phyloP scores from a whole-genome alignment of 2,888 invertebrate species.

The Platerodrilus igneus region DNA sequence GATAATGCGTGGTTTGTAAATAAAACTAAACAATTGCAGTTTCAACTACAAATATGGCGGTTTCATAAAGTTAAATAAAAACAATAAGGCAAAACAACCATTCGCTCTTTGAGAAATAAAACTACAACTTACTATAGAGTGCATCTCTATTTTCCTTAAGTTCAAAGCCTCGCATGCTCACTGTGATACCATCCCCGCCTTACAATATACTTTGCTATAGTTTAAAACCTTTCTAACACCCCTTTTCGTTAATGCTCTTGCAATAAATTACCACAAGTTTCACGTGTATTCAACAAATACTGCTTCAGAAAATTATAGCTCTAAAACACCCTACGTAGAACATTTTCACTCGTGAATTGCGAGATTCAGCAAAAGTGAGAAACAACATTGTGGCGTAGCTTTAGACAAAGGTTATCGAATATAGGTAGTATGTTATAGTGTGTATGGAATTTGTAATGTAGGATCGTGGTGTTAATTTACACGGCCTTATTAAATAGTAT shows the following conservation, averaged over 20 bases:
- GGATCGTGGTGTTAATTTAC: constrained; percentile 46
- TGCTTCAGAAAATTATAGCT: constrained; percentile 20
- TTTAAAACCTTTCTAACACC: no score
- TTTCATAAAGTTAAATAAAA: no score
- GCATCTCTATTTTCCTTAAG: no score
- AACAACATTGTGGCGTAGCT: constrained; percentile 17
- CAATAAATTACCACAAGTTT: constrained; percentile 41
- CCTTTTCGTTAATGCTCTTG: constrained; percentile 41
- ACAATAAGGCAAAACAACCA: no score
- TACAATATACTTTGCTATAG: no score
- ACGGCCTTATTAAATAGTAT: constrained; percentile 49
- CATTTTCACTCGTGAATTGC: constrained; percentile 15
- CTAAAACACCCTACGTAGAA: constrained; percentile 15
- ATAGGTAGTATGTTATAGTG: constrained; percentile 44
- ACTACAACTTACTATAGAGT: no score
- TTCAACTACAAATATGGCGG: no score
- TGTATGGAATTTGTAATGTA: constrained; percentile 46
- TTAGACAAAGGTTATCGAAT: constrained; percentile 32
- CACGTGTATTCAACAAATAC: constrained; percentile 33
- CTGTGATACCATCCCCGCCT: no score
- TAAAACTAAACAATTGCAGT: no score
- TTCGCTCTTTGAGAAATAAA: no score
- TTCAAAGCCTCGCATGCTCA: no score
- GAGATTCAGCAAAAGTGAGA: constrained; percentile 11
- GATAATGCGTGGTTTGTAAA: no score